These are phyloP conservation scores for Ornithoptera alexandrae DNA, from an alignment of 2,888 invertebrate genomes.

Conservation along the genomic window DNA sequence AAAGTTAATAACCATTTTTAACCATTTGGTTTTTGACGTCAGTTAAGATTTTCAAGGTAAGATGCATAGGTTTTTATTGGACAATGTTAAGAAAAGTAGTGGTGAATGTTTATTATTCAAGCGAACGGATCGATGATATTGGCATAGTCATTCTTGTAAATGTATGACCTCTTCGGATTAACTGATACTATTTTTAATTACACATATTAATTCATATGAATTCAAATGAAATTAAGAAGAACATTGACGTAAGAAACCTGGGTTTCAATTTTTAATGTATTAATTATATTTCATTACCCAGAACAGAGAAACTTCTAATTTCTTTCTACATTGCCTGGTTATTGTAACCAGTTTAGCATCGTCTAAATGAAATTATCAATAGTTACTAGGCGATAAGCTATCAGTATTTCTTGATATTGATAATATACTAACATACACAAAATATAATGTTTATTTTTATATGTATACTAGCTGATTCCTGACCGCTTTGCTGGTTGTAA, in stretches of 20 bases:
- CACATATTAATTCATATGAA: too few species aligned
- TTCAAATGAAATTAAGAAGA: too few species aligned
- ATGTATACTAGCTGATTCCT: neutral
- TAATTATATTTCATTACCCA: neutral
- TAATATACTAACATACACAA: neutral
- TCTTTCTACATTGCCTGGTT: neutral
- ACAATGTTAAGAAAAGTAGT: conserved; percentile 41
- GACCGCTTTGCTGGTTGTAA: too few species aligned
- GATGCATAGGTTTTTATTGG: conserved; percentile 48
- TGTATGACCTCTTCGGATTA: neutral
- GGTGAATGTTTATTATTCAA: conserved; percentile 53
- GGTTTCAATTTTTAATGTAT: too few species aligned
- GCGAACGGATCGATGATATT: conserved; percentile 29
- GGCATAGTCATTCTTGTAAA: neutral
- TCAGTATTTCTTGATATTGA: neutral
- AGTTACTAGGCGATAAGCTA: neutral
- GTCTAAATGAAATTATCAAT: conserved; percentile 7
- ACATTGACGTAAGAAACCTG: too few species aligned
- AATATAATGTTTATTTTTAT: neutral
- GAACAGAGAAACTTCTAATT: neutral
- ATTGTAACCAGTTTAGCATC: neutral
- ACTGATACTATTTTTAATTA: too few species aligned
- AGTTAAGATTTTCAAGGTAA: conserved; percentile 44
- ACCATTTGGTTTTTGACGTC: conserved; percentile 17
- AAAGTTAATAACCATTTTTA: conserved; percentile 5